These are phyloP conservation scores for Coilia nasus DNA, from an alignment of 2,797 vertebrate genomes.

Conservation along the genomic window DNA sequence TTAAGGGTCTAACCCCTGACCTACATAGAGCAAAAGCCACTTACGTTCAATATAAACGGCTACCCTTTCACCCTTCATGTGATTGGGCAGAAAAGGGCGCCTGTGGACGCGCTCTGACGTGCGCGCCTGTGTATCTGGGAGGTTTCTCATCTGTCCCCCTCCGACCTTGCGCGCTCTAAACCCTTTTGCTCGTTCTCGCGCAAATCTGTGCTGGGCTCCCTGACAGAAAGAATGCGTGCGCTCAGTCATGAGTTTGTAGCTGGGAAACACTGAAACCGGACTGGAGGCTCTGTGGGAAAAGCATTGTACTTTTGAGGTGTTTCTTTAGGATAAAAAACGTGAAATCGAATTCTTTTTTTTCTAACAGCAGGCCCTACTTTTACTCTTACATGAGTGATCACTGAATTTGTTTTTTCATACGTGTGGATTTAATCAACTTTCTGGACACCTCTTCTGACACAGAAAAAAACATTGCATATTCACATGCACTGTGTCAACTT, in stretches of 20 bases:
- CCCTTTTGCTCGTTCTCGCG: constrained; percentile 44
- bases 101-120: constrained; percentile 57
- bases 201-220: constrained; percentile 57
- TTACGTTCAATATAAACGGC: constrained; percentile 55
- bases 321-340: neutral
- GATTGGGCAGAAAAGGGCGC: constrained; percentile 59
- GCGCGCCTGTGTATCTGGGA: constrained; percentile 69
- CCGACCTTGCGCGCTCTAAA: neutral
- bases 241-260: constrained; percentile 35
- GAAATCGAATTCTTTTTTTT: neutral
- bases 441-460: neutral
- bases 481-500: neutral
- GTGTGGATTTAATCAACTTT: neutral
- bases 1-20: constrained; percentile 65
- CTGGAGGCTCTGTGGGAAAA: neutral
- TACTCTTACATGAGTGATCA: constrained; percentile 1
- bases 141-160: constrained; percentile 57
- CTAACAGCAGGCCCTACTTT: neutral
- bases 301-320: neutral
- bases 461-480: neutral
- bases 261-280: neutral
- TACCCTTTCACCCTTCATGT: constrained; percentile 46
- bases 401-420: neutral
- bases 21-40: constrained; percentile 62
- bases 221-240: constrained; percentile 64